Evolutionary conservation across 2,113 vertebrate genomes (phyloP), one percentile per base, ranked within the genome.

Genomic region (Candoia aspera): DNA sequence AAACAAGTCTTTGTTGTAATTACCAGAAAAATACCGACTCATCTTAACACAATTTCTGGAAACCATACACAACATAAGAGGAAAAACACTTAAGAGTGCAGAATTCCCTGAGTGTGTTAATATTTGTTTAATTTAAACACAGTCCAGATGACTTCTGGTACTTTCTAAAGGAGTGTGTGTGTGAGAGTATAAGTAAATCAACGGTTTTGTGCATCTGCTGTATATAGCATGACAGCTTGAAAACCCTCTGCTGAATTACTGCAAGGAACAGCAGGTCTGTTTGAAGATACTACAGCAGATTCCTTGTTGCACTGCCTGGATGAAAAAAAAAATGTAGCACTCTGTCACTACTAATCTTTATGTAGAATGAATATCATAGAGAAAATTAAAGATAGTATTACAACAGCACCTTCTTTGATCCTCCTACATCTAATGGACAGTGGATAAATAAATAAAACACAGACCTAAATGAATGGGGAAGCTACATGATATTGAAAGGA

Each of bases 371-470:
- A 24, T 29, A 62, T 58, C 46, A n/a, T 54, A 55, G 29, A 55
- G 0, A 2, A 8, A 92, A 85, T 64, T 87, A 49, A 26, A 46
- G 26, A 19, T 29, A 54, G 92, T 53, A 0, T 19, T 53, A 53
- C 23, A 90, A 83, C 15, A 59, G n/a, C 46, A 55, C 59, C 68
- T 62, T 62, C 89, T 90, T 90, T 90, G 64, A 87, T 84, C 85
- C n/a, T 93, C 85, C 83, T 37, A 46, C 79, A n/a, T 88, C 84
- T 62, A 91, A 33, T 87, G 64, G 68, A 79, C 6, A 42, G 54
- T 21, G n/a, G 57, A 64, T 62, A 92, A 92, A 92, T 79, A 49
- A 83, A 46, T 33, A 87, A 53, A 62, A 53, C 42, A 23, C 15
- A 15, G 23, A 37, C 83, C 49, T 54, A 87, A 55, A 46, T 9